Evolutionary conservation across 1,140 invertebrate species (phyloP).

Genomic region (Euwallacea similis): DNA sequence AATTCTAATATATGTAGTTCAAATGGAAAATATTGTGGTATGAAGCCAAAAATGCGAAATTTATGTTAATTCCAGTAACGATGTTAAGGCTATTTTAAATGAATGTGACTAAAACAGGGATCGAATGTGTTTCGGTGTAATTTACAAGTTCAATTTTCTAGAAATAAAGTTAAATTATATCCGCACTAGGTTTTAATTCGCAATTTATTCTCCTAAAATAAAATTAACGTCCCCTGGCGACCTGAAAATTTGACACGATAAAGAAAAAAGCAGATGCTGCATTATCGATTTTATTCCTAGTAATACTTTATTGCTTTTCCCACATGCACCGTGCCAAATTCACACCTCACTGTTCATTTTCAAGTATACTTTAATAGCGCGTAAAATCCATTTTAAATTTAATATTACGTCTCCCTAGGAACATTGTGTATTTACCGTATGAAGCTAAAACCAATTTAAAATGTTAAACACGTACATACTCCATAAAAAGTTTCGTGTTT

Average conservation of each 20-base stretch:
- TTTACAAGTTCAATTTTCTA: constrained; percentile 22
- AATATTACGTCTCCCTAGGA: constrained; percentile 12
- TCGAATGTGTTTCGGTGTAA: constrained; percentile 17
- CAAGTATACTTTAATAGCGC: constrained; percentile 32
- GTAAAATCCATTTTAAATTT: constrained; percentile 39
- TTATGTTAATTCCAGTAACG: constrained; percentile 27
- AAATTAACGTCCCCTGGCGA: constrained; percentile 19
- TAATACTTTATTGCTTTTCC: constrained; percentile 42
- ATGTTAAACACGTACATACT: constrained; percentile 11
- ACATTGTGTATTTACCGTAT: constrained; percentile 6
- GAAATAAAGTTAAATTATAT: constrained; percentile 9
- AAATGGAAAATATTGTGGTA: constrained; percentile 5
- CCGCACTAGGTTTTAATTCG: neutral
- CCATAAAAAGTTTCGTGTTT: constrained; percentile 18
- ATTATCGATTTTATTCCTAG: constrained; percentile 40
- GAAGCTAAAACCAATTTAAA: constrained; percentile 12
- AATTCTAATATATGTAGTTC: constrained; percentile 10
- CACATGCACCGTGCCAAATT: constrained; percentile 39
- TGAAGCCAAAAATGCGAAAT: constrained; percentile 17
- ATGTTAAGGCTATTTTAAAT: constrained; percentile 9
- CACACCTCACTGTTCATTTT: constrained; percentile 38
- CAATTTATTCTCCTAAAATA: constrained; percentile 14
- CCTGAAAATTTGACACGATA: constrained; percentile 21
- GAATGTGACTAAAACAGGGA: constrained; percentile 21
- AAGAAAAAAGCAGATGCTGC: constrained; percentile 37